These are phyloP conservation scores for Eufriesea mexicana DNA, from an alignment of 1,140 invertebrate species.

Conservation along the genomic window DNA sequence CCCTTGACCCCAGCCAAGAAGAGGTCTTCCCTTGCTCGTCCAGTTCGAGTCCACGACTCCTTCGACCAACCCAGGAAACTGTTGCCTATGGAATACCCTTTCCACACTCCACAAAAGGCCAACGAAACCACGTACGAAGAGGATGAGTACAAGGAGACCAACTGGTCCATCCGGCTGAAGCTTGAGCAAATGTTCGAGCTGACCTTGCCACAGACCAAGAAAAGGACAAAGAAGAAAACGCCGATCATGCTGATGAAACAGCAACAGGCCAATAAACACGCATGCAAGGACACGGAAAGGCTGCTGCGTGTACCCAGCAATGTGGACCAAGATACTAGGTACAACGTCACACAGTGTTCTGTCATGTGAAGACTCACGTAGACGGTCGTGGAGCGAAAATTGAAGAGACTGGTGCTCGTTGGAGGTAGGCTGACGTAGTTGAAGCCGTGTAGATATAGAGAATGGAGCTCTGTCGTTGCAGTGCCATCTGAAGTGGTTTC, in stretches of 20 bases:
- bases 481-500: background rate
- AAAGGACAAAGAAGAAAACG: slow-evolving; percentile 67
- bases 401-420: background rate
- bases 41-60: slow-evolving; percentile 77
- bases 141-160: slow-evolving; percentile 62
- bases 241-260: slow-evolving; percentile 71
- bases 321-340: slow-evolving; percentile 81
- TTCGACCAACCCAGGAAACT: slow-evolving; percentile 68
- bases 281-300: slow-evolving; percentile 79
- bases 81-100: slow-evolving; percentile 41
- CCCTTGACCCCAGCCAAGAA: slow-evolving; percentile 71
- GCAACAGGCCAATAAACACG: slow-evolving; percentile 67
- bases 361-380: slow-evolving; percentile 75
- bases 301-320: slow-evolving; percentile 80
- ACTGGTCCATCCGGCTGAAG: slow-evolving; percentile 75
- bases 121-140: slow-evolving; percentile 59
- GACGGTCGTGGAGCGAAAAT: background rate
- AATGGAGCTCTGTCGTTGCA: background rate
- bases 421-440: background rate
- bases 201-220: slow-evolving; percentile 72
- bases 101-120: slow-evolving; percentile 43
- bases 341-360: slow-evolving; percentile 79
- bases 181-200: slow-evolving; percentile 79
- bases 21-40: slow-evolving; percentile 76
- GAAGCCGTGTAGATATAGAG: background rate